Conservation (phyloP, 2,888 invertebrate species). For the Acrocyrtus sp. region DNA sequence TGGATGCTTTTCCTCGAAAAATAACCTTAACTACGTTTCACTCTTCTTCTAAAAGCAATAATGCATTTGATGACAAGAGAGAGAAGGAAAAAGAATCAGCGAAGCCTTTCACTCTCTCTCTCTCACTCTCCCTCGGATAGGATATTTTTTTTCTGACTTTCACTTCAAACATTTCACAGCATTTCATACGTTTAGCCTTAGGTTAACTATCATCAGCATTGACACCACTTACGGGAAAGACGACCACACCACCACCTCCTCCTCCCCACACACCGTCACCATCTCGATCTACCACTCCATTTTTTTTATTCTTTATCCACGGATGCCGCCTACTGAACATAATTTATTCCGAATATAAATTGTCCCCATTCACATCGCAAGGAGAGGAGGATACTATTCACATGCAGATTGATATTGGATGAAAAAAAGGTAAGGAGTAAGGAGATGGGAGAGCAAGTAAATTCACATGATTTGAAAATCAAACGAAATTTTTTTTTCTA, state of each 20-base stretch:
- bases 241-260: too few species aligned
- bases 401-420: conserved; percentile 36
- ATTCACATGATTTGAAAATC: conserved; percentile 50
- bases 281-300: conserved; percentile 6
- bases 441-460: conserved; percentile 33
- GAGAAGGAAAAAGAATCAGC: conserved; percentile 1
- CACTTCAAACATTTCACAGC: not conserved
- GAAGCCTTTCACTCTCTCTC: too few species aligned
- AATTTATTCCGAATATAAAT: conserved; percentile 53
- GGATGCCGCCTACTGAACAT: conserved; percentile 29
- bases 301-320: conserved; percentile 2
- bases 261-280: too few species aligned
- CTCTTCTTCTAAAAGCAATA: too few species aligned
- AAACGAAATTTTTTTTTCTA: too few species aligned
- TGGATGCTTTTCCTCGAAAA: too few species aligned
- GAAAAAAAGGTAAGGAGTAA: conserved; percentile 29
- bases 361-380: conserved; percentile 31
- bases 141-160: not conserved
- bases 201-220: conserved; percentile 48
- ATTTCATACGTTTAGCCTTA: too few species aligned
- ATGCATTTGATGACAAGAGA: too few species aligned
- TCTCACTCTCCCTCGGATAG: too few species aligned
- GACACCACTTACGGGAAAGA: conserved; percentile 42
- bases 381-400: conserved; percentile 30
- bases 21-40: conserved; percentile 20